Percentiles rank a stretch among this genome's conserved stretches.
Evolutionary conservation across 2,113 vertebrate genomes (phyloP).

Genomic region (Hemiscyllium ocellatum): DNA sequence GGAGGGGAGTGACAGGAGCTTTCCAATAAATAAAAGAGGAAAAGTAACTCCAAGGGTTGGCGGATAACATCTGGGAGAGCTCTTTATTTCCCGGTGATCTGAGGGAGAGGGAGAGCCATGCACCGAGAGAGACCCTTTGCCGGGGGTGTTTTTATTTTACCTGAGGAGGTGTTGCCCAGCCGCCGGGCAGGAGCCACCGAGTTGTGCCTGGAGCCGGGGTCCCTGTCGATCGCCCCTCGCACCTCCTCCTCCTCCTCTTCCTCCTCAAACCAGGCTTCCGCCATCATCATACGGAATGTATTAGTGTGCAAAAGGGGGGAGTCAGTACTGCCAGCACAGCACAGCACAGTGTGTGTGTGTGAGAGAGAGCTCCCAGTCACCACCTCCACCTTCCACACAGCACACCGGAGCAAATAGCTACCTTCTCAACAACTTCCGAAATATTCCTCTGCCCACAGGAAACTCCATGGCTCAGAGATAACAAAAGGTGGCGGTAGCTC

Average conservation of each 20-base stretch:
- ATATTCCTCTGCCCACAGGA: slow-evolving; percentile 62
- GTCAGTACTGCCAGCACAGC: background rate
- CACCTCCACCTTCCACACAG: background rate
- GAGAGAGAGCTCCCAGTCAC: slow-evolving; percentile 7
- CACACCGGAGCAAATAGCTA: slow-evolving; percentile 38
- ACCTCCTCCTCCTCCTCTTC: slow-evolving; percentile 67
- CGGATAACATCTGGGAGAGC: background rate
- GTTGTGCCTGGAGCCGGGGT: slow-evolving; percentile 54
- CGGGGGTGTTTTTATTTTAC: background rate
- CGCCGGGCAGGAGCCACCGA: slow-evolving; percentile 71
- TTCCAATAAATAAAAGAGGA: background rate
- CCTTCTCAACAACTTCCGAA: slow-evolving; percentile 53
- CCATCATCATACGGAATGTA: slow-evolving; percentile 58
- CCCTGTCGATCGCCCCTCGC: slow-evolving; percentile 57
- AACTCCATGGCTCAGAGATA: slow-evolving; percentile 53
- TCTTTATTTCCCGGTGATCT: background rate
- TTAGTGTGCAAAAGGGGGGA: background rate
- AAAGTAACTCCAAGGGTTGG: background rate
- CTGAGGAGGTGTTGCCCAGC: background rate
- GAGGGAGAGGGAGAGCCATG: background rate
- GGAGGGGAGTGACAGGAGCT: background rate
- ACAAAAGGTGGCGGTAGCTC: slow-evolving; percentile 54
- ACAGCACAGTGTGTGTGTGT: too few species aligned
- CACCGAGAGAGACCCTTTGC: too few species aligned
- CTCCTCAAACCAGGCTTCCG: slow-evolving; percentile 70